Evolutionary conservation across 2,888 invertebrate genomes (phyloP).

Genomic region (Xestobium rufovillosum): DNA sequence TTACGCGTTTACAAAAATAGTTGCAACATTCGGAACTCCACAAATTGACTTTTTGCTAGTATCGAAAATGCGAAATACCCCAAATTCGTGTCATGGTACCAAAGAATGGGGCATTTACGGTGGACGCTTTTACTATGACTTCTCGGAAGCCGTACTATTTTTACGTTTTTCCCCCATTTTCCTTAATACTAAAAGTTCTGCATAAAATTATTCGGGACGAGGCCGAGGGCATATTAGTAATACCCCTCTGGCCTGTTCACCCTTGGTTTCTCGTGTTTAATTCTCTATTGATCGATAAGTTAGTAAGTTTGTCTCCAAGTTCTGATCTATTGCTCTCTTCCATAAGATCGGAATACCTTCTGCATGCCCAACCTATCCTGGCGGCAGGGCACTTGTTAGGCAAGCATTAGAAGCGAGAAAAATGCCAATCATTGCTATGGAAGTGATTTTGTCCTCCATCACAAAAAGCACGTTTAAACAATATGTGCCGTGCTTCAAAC

Average conservation of each 20-base stretch:
- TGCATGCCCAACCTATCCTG: conserved; percentile 6
- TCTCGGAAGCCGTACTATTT: no score
- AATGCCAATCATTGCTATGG: conserved; percentile 10
- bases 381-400: conserved; percentile 6
- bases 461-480: conserved; percentile 12
- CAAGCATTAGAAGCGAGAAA: conserved; percentile 4
- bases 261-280: conserved; percentile 9
- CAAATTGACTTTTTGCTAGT: no score
- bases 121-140: no score
- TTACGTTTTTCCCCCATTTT: conserved; percentile 12
- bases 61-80: no score
- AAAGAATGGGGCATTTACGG: no score
- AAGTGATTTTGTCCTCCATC: conserved; percentile 13
- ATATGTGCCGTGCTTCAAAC: conserved; percentile 6
- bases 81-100: no score
- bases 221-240: conserved; percentile 8
- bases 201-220: conserved; percentile 8
- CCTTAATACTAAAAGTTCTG: conserved; percentile 5
- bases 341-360: conserved; percentile 1
- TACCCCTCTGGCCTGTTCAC: conserved; percentile 7
- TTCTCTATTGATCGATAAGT: conserved; percentile 1
- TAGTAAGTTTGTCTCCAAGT: conserved; percentile 3
- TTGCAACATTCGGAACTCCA: no score
- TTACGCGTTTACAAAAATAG: no score
- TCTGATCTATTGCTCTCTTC: conserved; percentile 6